Base-by-base conservation (phyloP, 2,888 invertebrate genomes). In the Galerucella pusilla region DNA sequence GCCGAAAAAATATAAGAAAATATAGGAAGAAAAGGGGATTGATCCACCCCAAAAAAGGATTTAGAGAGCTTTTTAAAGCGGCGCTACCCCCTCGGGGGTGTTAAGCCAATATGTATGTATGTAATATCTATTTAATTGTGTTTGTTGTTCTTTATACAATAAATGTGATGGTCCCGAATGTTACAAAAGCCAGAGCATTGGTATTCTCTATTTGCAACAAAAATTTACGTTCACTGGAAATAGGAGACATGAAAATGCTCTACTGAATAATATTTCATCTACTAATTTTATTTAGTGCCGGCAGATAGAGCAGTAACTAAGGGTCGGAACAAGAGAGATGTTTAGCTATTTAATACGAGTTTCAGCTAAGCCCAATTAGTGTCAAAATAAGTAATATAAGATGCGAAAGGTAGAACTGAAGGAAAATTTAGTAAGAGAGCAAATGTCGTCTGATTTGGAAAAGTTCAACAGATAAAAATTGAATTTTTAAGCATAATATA, bases 191-290 rank as follows among this genome's bases (percentile, higher is more conserved):
- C 35, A 28, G 2, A 20, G 60, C 60, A 60, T 60, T 11, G 60
- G 25, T 28, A 28, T 60, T 60, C 28, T 28, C 28, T 14, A 5
- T 14, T 28, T 20, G 28, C 28, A 42, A n/a, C 12, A 63, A 63
- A 63, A 42, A 28, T 16, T 35, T 63, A n/a, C 42, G 42, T 42
- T 63, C 11, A 16, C 63, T 42, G 63, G 63, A 42, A 63, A 57
- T 20, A 10, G 57, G 57, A 57, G 57, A 57, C 35, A 63, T 42
- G 63, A 57, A 10, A 63, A 63, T 42, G 63, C 63, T 63, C 42
- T 16, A 63, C 35, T 63, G 63, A 16, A 35, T 63, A 63, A 63
- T 63, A 63, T 63, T 63, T 63, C 63, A 63, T 63, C 63, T 35
- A 42, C 35, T 63, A 63, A 63, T 63, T 63, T 63, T 63, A 63